phyloP scores from a whole-genome alignment of 2,113 vertebrate genomes.

The Serilophus lunatus region DNA sequence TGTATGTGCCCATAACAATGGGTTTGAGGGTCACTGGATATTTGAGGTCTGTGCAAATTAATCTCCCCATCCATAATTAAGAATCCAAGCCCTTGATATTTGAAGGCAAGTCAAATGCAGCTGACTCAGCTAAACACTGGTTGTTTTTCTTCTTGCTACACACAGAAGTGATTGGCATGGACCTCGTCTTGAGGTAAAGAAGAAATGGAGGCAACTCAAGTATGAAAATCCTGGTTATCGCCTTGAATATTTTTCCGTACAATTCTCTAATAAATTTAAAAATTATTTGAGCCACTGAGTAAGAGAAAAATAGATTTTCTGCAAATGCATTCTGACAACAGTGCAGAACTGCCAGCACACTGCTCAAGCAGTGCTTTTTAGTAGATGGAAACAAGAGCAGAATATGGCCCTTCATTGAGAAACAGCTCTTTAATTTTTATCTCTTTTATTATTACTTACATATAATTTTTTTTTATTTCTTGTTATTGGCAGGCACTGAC shows the following conservation, averaged over 20 bases:
- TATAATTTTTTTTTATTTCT: background rate
- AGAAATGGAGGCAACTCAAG: background rate
- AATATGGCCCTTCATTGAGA: constrained; percentile 1
- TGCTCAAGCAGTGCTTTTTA: background rate
- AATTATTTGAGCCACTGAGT: background rate
- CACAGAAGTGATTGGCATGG: background rate
- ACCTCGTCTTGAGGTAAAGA: background rate
- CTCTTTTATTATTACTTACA: constrained; percentile 31
- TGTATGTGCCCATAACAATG: background rate
- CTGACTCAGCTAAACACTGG: constrained; percentile 8
- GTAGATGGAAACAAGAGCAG: background rate
- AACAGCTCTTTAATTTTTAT: constrained; percentile 53
- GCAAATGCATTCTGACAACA: background rate
- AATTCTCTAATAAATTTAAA: background rate
- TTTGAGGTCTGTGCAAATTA: background rate
- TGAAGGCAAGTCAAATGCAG: background rate
- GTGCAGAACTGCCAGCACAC: background rate
- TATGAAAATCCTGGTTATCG: background rate
- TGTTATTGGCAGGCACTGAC: constrained; percentile 29
- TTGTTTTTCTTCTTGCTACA: background rate
- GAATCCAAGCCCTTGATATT: background rate
- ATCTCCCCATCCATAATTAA: constrained; percentile 5
- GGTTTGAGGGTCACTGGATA: background rate
- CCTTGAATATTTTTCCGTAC: background rate
- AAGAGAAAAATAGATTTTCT: background rate